A percentile compares a stretch with the other conserved stretches of the same genome.
Conservation (phyloP, 2,113 vertebrate species). For the Rhombomys opimus region DNA sequence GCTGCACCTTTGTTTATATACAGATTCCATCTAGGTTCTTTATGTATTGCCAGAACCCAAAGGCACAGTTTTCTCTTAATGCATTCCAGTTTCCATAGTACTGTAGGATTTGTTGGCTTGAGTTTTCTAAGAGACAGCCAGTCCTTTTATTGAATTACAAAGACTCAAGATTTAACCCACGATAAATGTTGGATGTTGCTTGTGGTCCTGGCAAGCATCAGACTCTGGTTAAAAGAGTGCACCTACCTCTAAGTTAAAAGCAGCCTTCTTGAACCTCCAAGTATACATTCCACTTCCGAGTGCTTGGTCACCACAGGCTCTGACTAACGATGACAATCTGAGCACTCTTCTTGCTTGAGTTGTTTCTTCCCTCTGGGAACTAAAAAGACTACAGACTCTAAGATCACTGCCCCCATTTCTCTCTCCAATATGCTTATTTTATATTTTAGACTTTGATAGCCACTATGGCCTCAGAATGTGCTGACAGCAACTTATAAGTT, state of each 20-base stretch:
- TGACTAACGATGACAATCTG: conserved; percentile 31
- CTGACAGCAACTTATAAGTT: neutral
- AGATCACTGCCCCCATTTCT: neutral
- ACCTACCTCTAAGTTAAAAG: conserved; percentile 53
- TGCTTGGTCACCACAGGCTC: neutral
- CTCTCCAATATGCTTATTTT: neutral
- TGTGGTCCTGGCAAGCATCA: conserved; percentile 53
- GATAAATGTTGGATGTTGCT: conserved; percentile 69
- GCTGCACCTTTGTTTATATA: conserved; percentile 60
- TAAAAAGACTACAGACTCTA: neutral
- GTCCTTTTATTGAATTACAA: conserved; percentile 66
- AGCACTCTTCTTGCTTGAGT: neutral
- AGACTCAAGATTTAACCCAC: conserved; percentile 71
- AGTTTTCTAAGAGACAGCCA: conserved; percentile 60
- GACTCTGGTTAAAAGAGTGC: neutral
- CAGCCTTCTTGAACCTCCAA: conserved; percentile 48
- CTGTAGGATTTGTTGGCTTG: conserved; percentile 48
- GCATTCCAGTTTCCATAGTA: conserved; percentile 69
- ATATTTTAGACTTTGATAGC: conserved; percentile 9
- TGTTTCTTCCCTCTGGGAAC: conserved; percentile 45
- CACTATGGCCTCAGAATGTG: neutral
- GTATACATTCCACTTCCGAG: neutral
- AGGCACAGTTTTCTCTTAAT: conserved; percentile 69
- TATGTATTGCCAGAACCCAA: conserved; percentile 70
- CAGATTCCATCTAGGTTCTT: conserved; percentile 73